A percentile compares a stretch with the other conserved stretches of the same genome.
Conservation (phyloP, 2,797 vertebrate genomes). For the Centroberyx gerrardi region DNA sequence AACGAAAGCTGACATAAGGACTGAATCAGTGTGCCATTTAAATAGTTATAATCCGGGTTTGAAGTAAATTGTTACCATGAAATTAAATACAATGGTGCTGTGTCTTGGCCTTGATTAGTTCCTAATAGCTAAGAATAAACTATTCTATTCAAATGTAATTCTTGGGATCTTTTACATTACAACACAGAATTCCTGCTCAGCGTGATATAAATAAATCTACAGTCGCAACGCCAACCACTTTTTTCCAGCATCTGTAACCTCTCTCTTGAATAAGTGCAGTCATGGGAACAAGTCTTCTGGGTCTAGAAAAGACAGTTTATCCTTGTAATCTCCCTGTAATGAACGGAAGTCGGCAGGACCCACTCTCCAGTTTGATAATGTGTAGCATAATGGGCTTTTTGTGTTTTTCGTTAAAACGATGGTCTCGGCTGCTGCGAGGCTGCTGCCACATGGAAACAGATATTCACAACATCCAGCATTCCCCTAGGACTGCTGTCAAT, state of each 20-base stretch:
- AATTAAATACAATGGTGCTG: neutral
- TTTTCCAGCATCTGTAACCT: constrained; percentile 1
- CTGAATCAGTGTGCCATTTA: neutral
- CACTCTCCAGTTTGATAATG: constrained; percentile 18
- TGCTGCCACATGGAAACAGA: constrained; percentile 1
- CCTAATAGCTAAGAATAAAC: neutral
- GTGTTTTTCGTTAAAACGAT: neutral
- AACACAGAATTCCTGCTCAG: neutral
- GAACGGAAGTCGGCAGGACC: constrained; percentile 16
- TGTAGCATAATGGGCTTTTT: constrained; percentile 18
- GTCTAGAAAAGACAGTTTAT: constrained; percentile 9
- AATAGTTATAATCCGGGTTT: neutral
- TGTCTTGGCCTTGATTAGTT: neutral
- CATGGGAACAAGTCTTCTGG: constrained; percentile 4
- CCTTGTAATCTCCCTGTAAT: constrained; percentile 21
- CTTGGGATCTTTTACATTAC: neutral
- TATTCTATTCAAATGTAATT: too few relatives aligned
- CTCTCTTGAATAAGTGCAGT: neutral
- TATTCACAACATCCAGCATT: neutral
- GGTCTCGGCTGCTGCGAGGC: neutral
- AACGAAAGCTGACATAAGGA: neutral
- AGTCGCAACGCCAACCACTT: neutral
- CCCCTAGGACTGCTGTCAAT: neutral
- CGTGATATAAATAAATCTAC: neutral
- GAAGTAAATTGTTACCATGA: neutral